Base-by-base conservation (phyloP, 2,888 invertebrate species). In the Ichneumoninae sp. region DNA sequence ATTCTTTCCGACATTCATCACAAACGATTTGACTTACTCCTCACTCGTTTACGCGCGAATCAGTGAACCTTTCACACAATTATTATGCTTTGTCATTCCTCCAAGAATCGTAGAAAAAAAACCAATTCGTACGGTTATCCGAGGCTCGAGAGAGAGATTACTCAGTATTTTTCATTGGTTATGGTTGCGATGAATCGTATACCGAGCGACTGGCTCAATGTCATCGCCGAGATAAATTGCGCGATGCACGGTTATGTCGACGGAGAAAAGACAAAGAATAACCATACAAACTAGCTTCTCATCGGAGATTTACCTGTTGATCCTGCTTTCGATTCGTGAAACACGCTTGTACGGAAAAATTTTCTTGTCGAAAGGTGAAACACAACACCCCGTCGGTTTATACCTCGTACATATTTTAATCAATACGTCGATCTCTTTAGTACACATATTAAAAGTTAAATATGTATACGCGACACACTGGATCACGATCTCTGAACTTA, bases 261-360 rank as follows among this genome's bases (percentile, higher is more conserved):
- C 36, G 2, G 26, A 19, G 19, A 19, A 40, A 36, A 36, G 6
- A 65, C 6, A 30, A 70, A 47, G 10, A 69, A 44, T 54, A 66
- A 19, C 10, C 50, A 71, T 19, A 78, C 52, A 13, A 44, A 66
- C 68, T 72, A 83, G 83, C 83, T 80, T 76, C 44, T 68, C 44
- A 52, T 40, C 50, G 71, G 57, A 76, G 66, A 72, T 57, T n/a
- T 83, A 66, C 71, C 79, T 57, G 70, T 77, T 77, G 76, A 80
- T 75, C 72, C 79, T 79, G 83, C 79, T 83, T 83, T 68, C 66
- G 60, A 80, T 71, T 83, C 76, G 83, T 76, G 47, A 65, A 66
- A 30, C 47, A 70, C 79, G 76, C 80, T 71, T 70, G 76, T 76
- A 54, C 57, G n/a, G 6, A 60, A 10, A 62, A 30, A 10, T 26